Conservation (phyloP, 2,888 invertebrate genomes). For the Pristionchus mayeri region DNA sequence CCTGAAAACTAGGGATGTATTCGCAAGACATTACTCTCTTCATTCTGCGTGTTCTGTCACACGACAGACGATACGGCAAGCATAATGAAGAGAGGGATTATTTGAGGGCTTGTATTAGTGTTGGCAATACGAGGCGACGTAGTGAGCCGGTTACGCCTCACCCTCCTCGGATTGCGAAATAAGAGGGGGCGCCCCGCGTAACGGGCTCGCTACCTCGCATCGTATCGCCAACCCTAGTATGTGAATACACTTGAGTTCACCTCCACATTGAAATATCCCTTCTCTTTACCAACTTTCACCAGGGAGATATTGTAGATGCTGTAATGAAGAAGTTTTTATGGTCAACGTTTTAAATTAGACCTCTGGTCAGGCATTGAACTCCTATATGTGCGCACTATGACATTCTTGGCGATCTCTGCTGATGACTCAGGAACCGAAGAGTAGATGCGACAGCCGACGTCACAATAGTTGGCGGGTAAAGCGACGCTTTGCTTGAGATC, state of each 20-base stretch:
- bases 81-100: too few species aligned
- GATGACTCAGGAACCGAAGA: background rate
- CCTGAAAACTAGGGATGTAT: too few species aligned
- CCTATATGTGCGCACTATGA: background rate
- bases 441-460: background rate
- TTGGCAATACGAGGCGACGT: too few species aligned
- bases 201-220: too few species aligned
- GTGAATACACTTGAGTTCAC: background rate
- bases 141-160: too few species aligned
- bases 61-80: too few species aligned
- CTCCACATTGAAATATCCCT: background rate
- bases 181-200: too few species aligned
- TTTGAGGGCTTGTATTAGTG: too few species aligned
- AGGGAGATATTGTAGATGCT: background rate
- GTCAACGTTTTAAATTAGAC: background rate
- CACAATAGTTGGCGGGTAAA: background rate
- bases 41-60: too few species aligned
- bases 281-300: background rate
- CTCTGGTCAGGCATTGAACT: background rate
- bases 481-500: background rate
- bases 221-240: background rate
- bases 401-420: background rate
- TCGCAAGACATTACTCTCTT: too few species aligned
- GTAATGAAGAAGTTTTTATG: background rate
- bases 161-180: too few species aligned